Percentiles rank a stretch among this genome's conserved stretches.
Evolutionary conservation across 2,888 invertebrate species (phyloP).

Genomic region (Parnassius mnemosyne): DNA sequence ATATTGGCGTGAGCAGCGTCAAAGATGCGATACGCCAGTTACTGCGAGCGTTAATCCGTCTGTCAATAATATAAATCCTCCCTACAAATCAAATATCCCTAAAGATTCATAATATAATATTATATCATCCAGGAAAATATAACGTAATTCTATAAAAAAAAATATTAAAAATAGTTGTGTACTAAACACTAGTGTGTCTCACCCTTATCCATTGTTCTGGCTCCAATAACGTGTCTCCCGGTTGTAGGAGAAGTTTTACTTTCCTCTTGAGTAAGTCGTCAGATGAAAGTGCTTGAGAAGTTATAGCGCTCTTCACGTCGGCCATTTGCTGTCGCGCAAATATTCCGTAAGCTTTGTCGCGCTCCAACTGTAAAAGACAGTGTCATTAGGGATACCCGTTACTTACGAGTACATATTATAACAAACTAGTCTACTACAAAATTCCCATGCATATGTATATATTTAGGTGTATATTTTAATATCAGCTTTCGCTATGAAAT

Average conservation of each 20-base stretch:
- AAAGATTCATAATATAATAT: too few relatives aligned
- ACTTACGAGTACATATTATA: constrained; percentile 3
- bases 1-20: too few relatives aligned
- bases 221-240: constrained; percentile 73
- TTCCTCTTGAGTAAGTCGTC: constrained; percentile 67
- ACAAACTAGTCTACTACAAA: background rate
- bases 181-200: constrained; percentile 33
- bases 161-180: background rate
- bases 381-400: constrained; percentile 5
- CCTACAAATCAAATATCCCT: too few relatives aligned
- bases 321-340: constrained; percentile 66
- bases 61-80: too few relatives aligned
- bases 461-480: too few relatives aligned
- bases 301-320: constrained; percentile 58
- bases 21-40: too few relatives aligned
- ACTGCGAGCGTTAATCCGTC: too few relatives aligned
- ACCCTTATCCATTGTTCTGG: constrained; percentile 77
- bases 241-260: constrained; percentile 70
- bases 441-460: too few relatives aligned
- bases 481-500: too few relatives aligned
- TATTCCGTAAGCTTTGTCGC: constrained; percentile 70
- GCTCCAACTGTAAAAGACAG: constrained; percentile 54
- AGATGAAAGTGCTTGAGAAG: constrained; percentile 47
- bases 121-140: too few relatives aligned
- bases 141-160: too few relatives aligned